These are phyloP conservation scores for Cyphomyrus plagiostoma DNA, from an alignment of 2,113 vertebrate species.

Conservation along the genomic window DNA sequence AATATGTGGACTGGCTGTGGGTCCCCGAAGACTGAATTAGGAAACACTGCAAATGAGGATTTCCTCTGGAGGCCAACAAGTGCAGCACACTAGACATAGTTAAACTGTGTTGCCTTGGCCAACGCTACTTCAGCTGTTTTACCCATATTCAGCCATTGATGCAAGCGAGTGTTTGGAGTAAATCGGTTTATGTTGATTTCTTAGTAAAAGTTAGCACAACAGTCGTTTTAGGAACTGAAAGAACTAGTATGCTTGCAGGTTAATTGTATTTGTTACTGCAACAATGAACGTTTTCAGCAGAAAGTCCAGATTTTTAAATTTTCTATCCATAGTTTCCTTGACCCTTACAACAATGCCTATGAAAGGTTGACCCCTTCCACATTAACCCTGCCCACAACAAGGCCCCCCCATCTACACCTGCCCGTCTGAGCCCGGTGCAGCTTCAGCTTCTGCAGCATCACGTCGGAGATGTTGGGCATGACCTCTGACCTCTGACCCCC, in stretches of 20 bases:
- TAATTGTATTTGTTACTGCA: background rate
- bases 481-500: slow-evolving; percentile 65
- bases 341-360: background rate
- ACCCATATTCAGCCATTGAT: background rate
- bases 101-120: background rate
- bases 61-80: background rate
- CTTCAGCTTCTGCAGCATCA: slow-evolving; percentile 83
- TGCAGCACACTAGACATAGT: background rate
- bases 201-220: background rate
- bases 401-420: slow-evolving; percentile 61
- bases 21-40: background rate
- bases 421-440: slow-evolving; percentile 78
- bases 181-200: background rate
- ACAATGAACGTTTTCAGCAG: background rate
- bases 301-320: background rate
- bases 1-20: background rate
- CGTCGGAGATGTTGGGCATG: slow-evolving; percentile 89
- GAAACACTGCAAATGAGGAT: background rate
- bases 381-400: background rate
- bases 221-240: background rate
- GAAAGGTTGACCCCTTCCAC: background rate
- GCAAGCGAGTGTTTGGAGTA: background rate
- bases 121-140: background rate
- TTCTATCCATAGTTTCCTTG: background rate
- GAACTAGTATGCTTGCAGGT: background rate